Base-by-base conservation (phyloP, 2,113 vertebrate species). In the Notiomystis cincta region DNA sequence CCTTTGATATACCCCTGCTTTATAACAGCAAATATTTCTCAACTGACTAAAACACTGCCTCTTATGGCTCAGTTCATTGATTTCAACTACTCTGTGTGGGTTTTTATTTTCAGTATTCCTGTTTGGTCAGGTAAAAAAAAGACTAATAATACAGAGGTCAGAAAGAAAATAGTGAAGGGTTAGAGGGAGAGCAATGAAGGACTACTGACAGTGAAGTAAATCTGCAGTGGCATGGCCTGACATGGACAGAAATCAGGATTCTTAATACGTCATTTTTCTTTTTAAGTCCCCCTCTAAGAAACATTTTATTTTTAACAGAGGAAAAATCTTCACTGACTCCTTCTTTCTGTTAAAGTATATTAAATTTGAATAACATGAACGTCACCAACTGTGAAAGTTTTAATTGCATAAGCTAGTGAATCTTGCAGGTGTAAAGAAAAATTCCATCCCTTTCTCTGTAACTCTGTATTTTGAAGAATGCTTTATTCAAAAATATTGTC, bases 11-110 rank as follows among this genome's bases (percentile, higher is more conserved):
- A 87, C 23, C 23, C 81, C 47, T 89, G 37, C 90, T 89, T 96
- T 95, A 89, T 64, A 92, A 89, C 10, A 80, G 42, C 20, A 96
- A 95, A 95, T 93, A 90, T 92, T 96, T 81, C 64, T 94, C 60
- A 91, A 61, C n/a, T 69, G 56, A 38, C 44, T 87, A 25, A 70
- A 62, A 22, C 28, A 22, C 24, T 96, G 61, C 56, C 30, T 69
- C 67, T 94, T 72, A 58, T 73, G 40, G 4, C 10, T 45, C 56
- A 61, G n/a, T 82, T 94, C 50, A 82, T 89, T 96, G 89, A 93
- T 94, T 96, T 96, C 76, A 16, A 78, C 57, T 53, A 81, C 7
- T 14, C 51, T 65, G 91, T 71, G 69, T 57, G n/a, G 24, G 35
- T 16, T 11, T 87, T 62, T 92, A n/a, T 93, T 66, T 79, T 53